These are phyloP conservation scores for Anoplopoma fimbria DNA, from an alignment of 2,113 vertebrate species.

Conservation along the genomic window DNA sequence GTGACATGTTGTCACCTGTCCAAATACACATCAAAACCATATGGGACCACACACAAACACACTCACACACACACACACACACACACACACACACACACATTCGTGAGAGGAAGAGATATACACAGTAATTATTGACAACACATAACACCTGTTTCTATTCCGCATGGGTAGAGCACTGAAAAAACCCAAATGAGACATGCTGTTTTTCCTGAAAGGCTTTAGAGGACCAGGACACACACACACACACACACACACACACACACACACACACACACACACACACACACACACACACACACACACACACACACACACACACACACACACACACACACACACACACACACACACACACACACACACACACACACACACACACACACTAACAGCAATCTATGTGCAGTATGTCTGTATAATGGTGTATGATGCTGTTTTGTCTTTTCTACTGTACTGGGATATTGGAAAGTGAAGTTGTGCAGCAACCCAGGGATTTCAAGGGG, in stretches of 20 bases:
- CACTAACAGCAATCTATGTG: not conserved
- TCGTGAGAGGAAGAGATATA: slow-evolving; percentile 26
- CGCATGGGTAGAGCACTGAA: slow-evolving; percentile 56
- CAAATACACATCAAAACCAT: slow-evolving; percentile 65
- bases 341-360: slow-evolving; percentile 4
- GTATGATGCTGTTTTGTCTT: not conserved
- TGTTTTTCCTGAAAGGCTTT: slow-evolving; percentile 44
- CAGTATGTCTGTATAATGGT: not conserved
- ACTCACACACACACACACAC: slow-evolving; percentile 31
- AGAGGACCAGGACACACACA: slow-evolving; percentile 8
- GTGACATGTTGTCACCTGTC: slow-evolving; percentile 72
- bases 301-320: slow-evolving; percentile 3
- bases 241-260: not conserved
- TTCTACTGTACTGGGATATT: not conserved
- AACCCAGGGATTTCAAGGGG: not conserved
- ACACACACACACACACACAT: slow-evolving; percentile 25
- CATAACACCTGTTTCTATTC: slow-evolving; percentile 74
- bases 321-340: not conserved
- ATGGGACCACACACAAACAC: slow-evolving; percentile 63
- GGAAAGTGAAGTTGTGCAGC: not conserved
- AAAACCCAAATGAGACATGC: slow-evolving; percentile 48
- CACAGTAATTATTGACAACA: slow-evolving; percentile 70
- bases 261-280: slow-evolving; percentile 19
- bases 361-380: not conserved
- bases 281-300: not conserved